Conservation (phyloP, 2,797 vertebrate species). For the Scleropages formosus region DNA sequence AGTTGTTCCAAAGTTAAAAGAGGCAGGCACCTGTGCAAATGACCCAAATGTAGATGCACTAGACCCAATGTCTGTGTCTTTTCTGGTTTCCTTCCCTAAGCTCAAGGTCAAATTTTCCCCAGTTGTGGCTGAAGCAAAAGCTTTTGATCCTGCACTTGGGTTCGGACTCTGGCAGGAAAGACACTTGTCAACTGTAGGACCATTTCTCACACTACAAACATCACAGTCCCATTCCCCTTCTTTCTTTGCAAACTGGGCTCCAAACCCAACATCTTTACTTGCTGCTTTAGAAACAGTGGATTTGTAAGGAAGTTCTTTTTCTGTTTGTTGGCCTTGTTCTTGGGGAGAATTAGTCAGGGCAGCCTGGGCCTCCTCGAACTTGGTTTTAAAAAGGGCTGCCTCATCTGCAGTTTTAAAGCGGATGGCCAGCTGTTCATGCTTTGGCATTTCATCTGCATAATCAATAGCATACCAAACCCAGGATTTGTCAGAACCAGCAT, state of each 20-base stretch:
- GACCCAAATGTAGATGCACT: slow-evolving; percentile 59
- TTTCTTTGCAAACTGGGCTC: slow-evolving; percentile 74
- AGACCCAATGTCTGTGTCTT: slow-evolving; percentile 45
- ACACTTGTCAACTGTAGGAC: slow-evolving; percentile 65
- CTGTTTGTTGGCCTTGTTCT: slow-evolving; percentile 49
- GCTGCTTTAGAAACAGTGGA: slow-evolving; percentile 29
- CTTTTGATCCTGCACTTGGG: slow-evolving; percentile 61
- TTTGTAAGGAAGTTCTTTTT: slow-evolving; percentile 55
- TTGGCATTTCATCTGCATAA: slow-evolving; percentile 91
- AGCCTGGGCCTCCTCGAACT: slow-evolving; percentile 88
- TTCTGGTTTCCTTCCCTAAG: slow-evolving; percentile 64
- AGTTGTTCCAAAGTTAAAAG: slow-evolving; percentile 67
- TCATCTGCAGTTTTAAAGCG: slow-evolving; percentile 95
- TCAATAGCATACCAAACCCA: slow-evolving; percentile 97
- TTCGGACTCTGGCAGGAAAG: slow-evolving; percentile 70
- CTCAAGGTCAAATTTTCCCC: slow-evolving; percentile 63
- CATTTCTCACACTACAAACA: slow-evolving; percentile 76
- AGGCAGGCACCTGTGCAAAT: slow-evolving; percentile 60
- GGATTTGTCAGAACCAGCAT: slow-evolving; percentile 89
- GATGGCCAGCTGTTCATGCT: slow-evolving; percentile 90
- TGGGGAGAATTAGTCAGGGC: slow-evolving; percentile 57
- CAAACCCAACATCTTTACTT: slow-evolving; percentile 59
- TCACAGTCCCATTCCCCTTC: slow-evolving; percentile 81
- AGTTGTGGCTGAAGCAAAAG: slow-evolving; percentile 27
- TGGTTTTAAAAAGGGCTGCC: slow-evolving; percentile 85